These are phyloP conservation scores for Patella depressa DNA, from an alignment of 2,888 invertebrate genomes.

Conservation along the genomic window DNA sequence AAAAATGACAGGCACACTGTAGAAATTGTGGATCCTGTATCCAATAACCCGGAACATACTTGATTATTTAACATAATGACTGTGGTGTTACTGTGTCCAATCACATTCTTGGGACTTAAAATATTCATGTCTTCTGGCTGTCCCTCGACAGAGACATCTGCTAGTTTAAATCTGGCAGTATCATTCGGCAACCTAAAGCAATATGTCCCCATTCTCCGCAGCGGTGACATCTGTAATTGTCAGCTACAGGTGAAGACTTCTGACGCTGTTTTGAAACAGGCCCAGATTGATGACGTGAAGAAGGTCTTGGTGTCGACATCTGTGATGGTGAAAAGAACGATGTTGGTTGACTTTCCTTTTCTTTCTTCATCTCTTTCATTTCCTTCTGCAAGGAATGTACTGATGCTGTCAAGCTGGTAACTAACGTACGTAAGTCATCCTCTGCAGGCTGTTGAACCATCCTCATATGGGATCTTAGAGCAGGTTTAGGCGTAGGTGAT, in stretches of 20 bases:
- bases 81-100: background rate
- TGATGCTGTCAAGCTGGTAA: background rate
- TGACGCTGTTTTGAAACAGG: too few species aligned
- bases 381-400: background rate
- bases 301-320: too few species aligned
- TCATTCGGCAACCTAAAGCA: background rate
- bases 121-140: background rate
- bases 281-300: too few species aligned
- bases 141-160: background rate
- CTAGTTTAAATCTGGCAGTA: background rate
- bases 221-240: background rate
- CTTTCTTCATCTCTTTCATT: background rate
- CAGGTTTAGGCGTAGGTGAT: background rate
- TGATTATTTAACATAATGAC: background rate
- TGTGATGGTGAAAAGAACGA: too few species aligned
- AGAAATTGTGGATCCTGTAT: conserved; percentile 4
- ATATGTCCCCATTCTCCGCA: background rate
- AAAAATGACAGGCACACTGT: background rate
- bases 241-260: background rate
- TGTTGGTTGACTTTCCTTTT: background rate
- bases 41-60: conserved; percentile 1
- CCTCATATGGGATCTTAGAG: background rate
- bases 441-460: background rate
- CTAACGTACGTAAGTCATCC: background rate
- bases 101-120: background rate